Evolutionary conservation across 1,140 invertebrate species (phyloP).

Genomic region (Lycorma delicatula): DNA sequence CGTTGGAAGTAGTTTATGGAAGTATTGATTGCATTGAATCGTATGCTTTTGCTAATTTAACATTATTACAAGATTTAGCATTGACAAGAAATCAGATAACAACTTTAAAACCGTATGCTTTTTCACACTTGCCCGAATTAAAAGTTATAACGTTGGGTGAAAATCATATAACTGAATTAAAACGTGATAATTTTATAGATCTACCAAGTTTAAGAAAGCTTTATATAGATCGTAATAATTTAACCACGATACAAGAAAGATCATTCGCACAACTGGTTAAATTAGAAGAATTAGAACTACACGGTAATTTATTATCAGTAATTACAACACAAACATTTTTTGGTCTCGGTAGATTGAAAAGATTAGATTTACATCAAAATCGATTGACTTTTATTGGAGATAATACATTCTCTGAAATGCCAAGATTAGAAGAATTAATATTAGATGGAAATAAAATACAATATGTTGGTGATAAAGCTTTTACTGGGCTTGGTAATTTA

Average conservation of each 20-base stretch:
- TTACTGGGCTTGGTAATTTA: constrained; percentile 58
- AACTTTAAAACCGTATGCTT: constrained; percentile 50
- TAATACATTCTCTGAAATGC: constrained; percentile 62
- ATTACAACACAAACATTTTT: constrained; percentile 60
- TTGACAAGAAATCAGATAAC: constrained; percentile 58
- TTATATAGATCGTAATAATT: constrained; percentile 58
- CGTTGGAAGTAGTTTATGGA: constrained; percentile 58
- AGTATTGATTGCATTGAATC: constrained; percentile 54
- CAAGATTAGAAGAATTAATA: constrained; percentile 56
- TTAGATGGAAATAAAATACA: constrained; percentile 61
- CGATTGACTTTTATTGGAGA: constrained; percentile 58
- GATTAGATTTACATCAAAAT: constrained; percentile 59
- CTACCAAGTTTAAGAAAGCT: constrained; percentile 56
- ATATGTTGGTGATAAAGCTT: constrained; percentile 57
- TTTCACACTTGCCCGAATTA: constrained; percentile 55
- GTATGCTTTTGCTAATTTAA: constrained; percentile 60
- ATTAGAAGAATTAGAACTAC: constrained; percentile 57
- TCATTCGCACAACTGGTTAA: constrained; percentile 56
- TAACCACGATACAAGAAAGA: constrained; percentile 57
- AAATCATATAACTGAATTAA: constrained; percentile 60
- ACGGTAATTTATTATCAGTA: constrained; percentile 56
- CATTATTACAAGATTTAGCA: constrained; percentile 52
- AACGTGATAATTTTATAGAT: constrained; percentile 57
- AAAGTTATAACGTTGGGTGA: constrained; percentile 56
- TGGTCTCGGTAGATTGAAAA: constrained; percentile 52